These are phyloP conservation scores for Papilio polyxenes DNA, from an alignment of 1,140 invertebrate species.

Conservation along the genomic window DNA sequence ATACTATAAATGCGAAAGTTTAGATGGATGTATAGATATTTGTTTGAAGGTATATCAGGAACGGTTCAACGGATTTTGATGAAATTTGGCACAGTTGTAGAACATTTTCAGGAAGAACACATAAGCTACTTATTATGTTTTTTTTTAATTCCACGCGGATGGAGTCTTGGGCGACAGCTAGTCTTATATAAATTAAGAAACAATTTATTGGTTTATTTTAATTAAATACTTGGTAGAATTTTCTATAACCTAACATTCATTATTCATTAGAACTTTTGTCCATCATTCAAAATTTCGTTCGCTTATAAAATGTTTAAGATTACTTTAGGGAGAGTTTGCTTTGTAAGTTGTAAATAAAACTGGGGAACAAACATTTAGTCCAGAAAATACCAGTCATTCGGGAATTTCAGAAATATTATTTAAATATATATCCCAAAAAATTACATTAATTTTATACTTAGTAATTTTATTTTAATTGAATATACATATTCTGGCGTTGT, in stretches of 20 bases:
- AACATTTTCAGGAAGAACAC: too few relatives aligned
- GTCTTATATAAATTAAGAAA: not conserved
- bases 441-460: not conserved
- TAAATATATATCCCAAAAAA: not conserved
- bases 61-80: too few relatives aligned
- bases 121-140: too few relatives aligned
- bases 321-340: constrained; percentile 19
- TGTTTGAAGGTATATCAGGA: too few relatives aligned
- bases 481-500: too few relatives aligned
- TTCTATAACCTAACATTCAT: constrained; percentile 11
- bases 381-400: not conserved
- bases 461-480: too few relatives aligned
- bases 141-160: too few relatives aligned
- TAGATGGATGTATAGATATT: too few relatives aligned
- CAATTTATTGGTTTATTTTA: constrained; percentile 8
- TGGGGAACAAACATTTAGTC: not conserved
- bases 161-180: too few relatives aligned
- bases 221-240: not conserved
- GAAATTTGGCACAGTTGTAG: too few relatives aligned
- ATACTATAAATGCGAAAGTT: too few relatives aligned
- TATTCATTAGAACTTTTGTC: constrained; percentile 14
- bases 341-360: constrained; percentile 18
- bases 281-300: constrained; percentile 27
- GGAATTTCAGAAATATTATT: not conserved
- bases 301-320: constrained; percentile 27